A percentile compares a stretch with the other conserved stretches of the same genome.
phyloP scores from a whole-genome alignment of 2,113 vertebrate species.

The Podarcis muralis region DNA sequence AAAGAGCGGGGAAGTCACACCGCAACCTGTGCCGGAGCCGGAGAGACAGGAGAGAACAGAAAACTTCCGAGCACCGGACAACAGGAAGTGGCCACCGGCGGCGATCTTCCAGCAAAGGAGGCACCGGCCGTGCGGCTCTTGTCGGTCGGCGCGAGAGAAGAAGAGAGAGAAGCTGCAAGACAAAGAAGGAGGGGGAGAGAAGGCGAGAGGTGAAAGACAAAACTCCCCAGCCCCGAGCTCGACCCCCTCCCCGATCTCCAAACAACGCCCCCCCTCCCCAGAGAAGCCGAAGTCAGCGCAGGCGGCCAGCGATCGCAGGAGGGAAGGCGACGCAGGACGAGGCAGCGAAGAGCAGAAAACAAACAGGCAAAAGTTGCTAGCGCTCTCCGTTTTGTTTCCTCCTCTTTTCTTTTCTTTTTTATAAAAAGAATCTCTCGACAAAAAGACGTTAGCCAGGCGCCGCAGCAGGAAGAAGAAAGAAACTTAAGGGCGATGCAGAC shows the following conservation, averaged over 20 bases:
- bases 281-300: constrained; percentile 59
- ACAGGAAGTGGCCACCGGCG: constrained; percentile 71
- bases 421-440: neutral
- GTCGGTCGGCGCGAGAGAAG: neutral
- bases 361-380: constrained; percentile 43
- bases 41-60: constrained; percentile 27
- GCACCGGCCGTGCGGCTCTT: constrained; percentile 52
- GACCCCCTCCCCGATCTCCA: too few species aligned
- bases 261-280: neutral
- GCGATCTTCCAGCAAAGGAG: neutral
- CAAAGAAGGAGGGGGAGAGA: constrained; percentile 61
- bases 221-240: constrained; percentile 42
- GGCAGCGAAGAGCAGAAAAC: neutral
- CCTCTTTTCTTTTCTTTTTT: neutral
- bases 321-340: constrained; percentile 48
- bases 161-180: constrained; percentile 65
- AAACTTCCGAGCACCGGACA: constrained; percentile 70
- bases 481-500: constrained; percentile 40
- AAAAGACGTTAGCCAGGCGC: constrained; percentile 33
- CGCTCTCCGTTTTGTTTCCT: too few species aligned
- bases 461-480: neutral
- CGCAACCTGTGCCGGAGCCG: constrained; percentile 50
- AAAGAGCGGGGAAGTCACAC: constrained; percentile 45
- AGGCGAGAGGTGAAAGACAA: constrained; percentile 64
- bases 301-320: constrained; percentile 26